These are phyloP conservation scores for Ochropleura plecta DNA, from an alignment of 2,888 invertebrate genomes.

Conservation along the genomic window DNA sequence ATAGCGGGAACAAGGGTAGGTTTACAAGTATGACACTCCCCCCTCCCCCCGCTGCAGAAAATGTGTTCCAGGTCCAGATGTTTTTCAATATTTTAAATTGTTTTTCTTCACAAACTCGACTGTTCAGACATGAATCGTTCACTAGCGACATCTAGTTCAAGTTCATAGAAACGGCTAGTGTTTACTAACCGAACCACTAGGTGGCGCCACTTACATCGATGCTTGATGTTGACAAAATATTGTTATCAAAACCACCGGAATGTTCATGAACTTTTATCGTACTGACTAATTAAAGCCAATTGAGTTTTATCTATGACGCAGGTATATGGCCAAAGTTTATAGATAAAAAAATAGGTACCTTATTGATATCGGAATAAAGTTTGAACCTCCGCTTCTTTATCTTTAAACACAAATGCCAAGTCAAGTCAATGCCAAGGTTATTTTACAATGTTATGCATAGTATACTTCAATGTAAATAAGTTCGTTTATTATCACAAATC, in stretches of 20 bases:
- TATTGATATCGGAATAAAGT: background rate
- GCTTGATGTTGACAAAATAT: constrained; percentile 13
- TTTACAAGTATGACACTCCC: no score
- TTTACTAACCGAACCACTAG: constrained; percentile 4
- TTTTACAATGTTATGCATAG: background rate
- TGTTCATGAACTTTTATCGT: constrained; percentile 24
- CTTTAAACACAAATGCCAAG: no score
- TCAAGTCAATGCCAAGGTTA: constrained; percentile 1
- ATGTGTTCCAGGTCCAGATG: no score
- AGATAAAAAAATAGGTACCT: background rate
- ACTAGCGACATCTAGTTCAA: constrained; percentile 40
- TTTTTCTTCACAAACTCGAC: no score
- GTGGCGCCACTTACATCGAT: constrained; percentile 20
- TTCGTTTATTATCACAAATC: background rate
- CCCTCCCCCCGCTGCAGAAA: no score
- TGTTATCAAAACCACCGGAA: constrained; percentile 6
- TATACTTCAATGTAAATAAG: background rate
- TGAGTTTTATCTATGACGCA: constrained; percentile 32
- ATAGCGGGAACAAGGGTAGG: no score
- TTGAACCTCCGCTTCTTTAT: constrained; percentile 5
- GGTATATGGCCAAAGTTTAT: constrained; percentile 27
- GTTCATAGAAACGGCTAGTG: background rate
- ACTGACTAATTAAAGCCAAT: constrained; percentile 1
- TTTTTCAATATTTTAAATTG: no score
- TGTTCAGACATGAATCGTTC: no score